These are phyloP conservation scores for Stratiomys singularior DNA, from an alignment of 2,888 invertebrate genomes.

Conservation along the genomic window DNA sequence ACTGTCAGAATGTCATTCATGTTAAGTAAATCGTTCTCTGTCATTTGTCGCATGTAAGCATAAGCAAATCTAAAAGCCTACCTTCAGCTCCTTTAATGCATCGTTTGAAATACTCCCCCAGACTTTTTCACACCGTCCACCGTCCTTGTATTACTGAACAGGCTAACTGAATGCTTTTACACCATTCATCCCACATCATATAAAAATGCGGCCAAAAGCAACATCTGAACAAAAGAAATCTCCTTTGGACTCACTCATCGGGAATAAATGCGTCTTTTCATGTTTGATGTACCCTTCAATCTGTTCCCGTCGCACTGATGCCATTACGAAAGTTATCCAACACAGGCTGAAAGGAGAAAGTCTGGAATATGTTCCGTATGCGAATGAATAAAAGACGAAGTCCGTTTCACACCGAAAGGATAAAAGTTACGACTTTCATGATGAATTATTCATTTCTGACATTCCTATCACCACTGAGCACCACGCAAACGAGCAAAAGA, in stretches of 20 bases:
- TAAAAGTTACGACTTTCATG: constrained; percentile 33
- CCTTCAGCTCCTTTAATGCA: constrained; percentile 1
- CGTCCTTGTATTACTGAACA: no score
- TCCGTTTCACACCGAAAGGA: constrained; percentile 1
- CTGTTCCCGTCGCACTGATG: constrained; percentile 6
- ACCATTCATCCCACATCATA: no score
- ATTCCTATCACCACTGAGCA: no score
- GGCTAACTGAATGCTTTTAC: no score
- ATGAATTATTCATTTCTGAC: constrained; percentile 41
- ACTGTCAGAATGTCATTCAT: no score
- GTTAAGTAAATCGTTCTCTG: no score
- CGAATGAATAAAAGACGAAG: constrained; percentile 32
- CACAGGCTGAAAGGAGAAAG: background rate
- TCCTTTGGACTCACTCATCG: constrained; percentile 22
- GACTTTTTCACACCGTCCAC: background rate
- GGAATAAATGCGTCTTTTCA: constrained; percentile 41
- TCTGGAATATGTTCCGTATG: constrained; percentile 28
- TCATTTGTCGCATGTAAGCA: no score
- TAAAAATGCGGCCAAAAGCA: no score
- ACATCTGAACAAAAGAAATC: background rate
- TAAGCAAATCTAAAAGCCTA: no score
- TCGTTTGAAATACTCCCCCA: background rate
- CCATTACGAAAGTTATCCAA: constrained; percentile 29
- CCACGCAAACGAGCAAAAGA: background rate
- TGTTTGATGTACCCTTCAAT: constrained; percentile 42